Base-by-base conservation (phyloP, 2,113 vertebrate genomes). In the Aphelocoma coerulescens region DNA sequence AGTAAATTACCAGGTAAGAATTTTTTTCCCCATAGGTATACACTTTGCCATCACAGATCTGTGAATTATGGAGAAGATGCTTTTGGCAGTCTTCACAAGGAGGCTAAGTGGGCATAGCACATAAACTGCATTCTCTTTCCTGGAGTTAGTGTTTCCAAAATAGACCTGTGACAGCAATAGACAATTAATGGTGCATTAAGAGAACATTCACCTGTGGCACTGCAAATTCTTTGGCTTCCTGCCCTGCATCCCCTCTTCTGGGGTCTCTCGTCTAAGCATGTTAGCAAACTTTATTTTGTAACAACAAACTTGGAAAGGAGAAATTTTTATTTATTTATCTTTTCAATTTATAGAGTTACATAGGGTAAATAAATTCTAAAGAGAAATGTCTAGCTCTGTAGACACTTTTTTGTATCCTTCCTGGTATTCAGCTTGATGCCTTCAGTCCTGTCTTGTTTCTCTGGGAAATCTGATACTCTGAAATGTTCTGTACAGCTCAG, bases 401-500 rank as follows among this genome's bases (percentile, higher is more conserved):
- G 87, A 71, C 46, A 67, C 46, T 90, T 85, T 41, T 16, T 88
- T 88, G 59, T 89, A 44, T 43, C 35, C 17, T 27, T 66, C n/a
- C 54, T 88, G 61, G 71, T 58, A 87, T 90, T 90, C 6, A 1
- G 17, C 27, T 89, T 88, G 67, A 48, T 96, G 88, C 85, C 68
- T 93, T 88, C 51, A 78, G 48, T 92, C 58, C 78, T 88, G 62
- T 49, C 65, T 87, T 67, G 33, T 85, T 83, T 87, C 55, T 91
- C 52, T 85, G n/a, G 37, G 81, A 67, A 91, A 88, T 81, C n/a
- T 88, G 82, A 96, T 96, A 83, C 65, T 67, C 73, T 79, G 52
- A 93, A 94, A 94, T 93, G 85, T 65, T 76, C 90, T 54, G 26
- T 67, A 82, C 57, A 84, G 88, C 85, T 95, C 85, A 95, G 51